A percentile compares a stretch with the other conserved stretches of the same genome.
Evolutionary conservation across 37 sponge, comb jelly and placozoan species (phyloP).

Genomic region (Amphimedon queenslandica): DNA sequence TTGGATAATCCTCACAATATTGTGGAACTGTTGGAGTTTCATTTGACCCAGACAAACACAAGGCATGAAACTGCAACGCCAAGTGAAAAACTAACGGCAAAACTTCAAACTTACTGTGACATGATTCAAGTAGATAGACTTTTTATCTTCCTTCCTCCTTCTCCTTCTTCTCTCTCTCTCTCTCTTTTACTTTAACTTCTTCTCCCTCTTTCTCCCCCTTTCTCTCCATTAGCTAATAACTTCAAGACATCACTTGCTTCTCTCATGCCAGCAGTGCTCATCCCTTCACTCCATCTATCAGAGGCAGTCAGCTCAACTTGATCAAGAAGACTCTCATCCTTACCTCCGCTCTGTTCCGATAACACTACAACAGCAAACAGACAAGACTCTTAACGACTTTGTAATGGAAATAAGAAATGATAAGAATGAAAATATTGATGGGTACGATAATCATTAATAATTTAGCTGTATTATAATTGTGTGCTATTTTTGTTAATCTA

Average conservation of each 20-base stretch:
- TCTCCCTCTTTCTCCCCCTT: background rate
- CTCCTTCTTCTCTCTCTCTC: background rate
- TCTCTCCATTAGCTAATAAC: slow-evolving; percentile 19
- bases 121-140: slow-evolving; percentile 28
- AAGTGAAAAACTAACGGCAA: background rate
- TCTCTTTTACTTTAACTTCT: background rate
- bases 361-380: slow-evolving; percentile 13
- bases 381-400: slow-evolving; percentile 33
- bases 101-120: slow-evolving; percentile 24
- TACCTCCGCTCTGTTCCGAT: slow-evolving; percentile 50
- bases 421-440: background rate
- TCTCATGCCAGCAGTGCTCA: slow-evolving; percentile 32
- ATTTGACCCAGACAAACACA: slow-evolving; percentile 5
- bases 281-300: slow-evolving; percentile 28
- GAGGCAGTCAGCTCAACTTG: slow-evolving; percentile 26
- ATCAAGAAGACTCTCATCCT: slow-evolving; percentile 52
- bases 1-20: slow-evolving; percentile 45
- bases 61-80: background rate
- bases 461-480: no score
- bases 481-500: no score
- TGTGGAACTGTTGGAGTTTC: slow-evolving; percentile 13
- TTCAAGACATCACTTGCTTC: slow-evolving; percentile 31
- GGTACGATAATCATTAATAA: background rate
- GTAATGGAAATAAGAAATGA: slow-evolving; percentile 13
- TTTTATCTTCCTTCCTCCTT: background rate